Conservation (phyloP, 2,113 vertebrate species). For the Labrus mixtus region DNA sequence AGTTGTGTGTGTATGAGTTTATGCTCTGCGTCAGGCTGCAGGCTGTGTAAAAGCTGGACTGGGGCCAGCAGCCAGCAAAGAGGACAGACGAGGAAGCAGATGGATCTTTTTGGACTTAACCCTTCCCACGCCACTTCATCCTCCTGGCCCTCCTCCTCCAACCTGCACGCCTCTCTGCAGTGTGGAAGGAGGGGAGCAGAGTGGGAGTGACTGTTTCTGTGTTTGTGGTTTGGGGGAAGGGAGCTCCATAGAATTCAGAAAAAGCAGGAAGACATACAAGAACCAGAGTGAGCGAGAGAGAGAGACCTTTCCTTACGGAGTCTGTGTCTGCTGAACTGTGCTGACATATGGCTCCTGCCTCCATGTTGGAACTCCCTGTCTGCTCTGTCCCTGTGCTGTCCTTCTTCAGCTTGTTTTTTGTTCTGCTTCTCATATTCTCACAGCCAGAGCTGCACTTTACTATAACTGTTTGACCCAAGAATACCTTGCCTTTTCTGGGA, state of each 20-base stretch:
- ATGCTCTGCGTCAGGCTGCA: conserved; percentile 50
- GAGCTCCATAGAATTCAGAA: conserved; percentile 4
- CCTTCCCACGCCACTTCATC: conserved; percentile 80
- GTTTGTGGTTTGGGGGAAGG: conserved; percentile 30
- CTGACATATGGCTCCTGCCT: conserved; percentile 58
- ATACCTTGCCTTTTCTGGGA: conserved; percentile 58
- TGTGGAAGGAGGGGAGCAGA: conserved; percentile 15
- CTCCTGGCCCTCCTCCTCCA: conserved; percentile 53
- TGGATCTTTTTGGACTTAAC: conserved; percentile 82
- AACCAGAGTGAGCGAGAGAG: conserved; percentile 16
- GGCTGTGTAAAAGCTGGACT: conserved; percentile 52
- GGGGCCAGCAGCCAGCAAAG: conserved; percentile 67
- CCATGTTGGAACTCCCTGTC: conserved; percentile 43
- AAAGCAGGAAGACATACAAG: conserved; percentile 16
- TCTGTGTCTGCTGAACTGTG: conserved; percentile 47
- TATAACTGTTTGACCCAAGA: conserved; percentile 50
- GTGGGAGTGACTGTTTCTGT: conserved; percentile 21
- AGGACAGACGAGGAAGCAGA: conserved; percentile 82
- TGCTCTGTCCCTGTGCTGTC: conserved; percentile 22
- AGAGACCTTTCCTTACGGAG: conserved; percentile 31
- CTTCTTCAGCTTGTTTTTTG: conserved; percentile 11
- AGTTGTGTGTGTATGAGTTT: conserved; percentile 51
- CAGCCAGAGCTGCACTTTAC: conserved; percentile 59
- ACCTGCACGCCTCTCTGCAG: conserved; percentile 51
- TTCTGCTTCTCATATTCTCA: conserved; percentile 28